Evolutionary conservation across 2,888 invertebrate species (phyloP), one percentile per base, ranked within the genome.

Genomic region (Pyrrhia umbra): DNA sequence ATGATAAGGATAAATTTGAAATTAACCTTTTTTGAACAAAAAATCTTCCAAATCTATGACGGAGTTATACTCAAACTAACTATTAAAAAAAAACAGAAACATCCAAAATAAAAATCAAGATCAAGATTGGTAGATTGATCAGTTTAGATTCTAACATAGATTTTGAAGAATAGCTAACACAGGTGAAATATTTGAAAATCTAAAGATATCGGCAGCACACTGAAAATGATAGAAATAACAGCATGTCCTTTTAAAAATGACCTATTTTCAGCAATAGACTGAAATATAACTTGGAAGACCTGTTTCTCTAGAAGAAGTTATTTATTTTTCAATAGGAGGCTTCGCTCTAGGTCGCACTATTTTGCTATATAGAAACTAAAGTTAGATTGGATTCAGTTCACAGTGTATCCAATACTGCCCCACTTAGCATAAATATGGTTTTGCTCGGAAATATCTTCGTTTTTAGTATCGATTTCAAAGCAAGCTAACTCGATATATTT

Each of bases 301-400:
- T 50, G 15, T 39, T 39, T 43, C 23, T 45, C 10, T 16, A 39
- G 39, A 5, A 27, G 8, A 49, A 37, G 23, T 45, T 30, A 45
- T 61, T 39, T 61, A 50, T 69, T 69, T 50, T 39, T 39, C 49
- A 50, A 50, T 23, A 30, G n/a, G 15, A 10, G 10, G 4, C 6
- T 54, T 15, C 23, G 8, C 30, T 34, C 4, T 37, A 8, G 1
- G 5, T 37, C 46, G 34, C 30, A 21, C 27, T 42, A 52, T 42
- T 42, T 47, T 50, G 13, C 43, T 23, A n/a, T 15, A 43, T n/a
- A 47, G 9, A 57, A 54, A 21, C 42, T 47, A 49, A 73, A 74
- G 10, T 74, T 37, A 56, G 43, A 61, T 59, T 73, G 55, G 54
- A 47, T 51, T 30, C 49, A 23, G 34, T 52, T 39, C 25, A 16